Base-by-base conservation (phyloP, 1,140 invertebrate species). In the Drosophila pruinosa region DNA sequence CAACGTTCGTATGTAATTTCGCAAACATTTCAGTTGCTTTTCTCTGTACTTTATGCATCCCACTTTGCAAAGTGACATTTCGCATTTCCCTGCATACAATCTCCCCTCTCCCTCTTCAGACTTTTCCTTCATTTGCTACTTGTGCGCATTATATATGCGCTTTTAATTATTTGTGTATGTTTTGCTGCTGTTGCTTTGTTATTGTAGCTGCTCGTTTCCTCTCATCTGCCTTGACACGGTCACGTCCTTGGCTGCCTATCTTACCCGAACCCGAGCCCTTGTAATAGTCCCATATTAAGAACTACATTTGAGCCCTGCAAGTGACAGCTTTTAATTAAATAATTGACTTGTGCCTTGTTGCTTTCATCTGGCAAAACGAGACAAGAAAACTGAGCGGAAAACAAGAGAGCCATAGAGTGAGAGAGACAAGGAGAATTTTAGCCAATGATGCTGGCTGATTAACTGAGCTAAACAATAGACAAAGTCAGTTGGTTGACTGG, bases 261-360 rank as follows among this genome's bases (percentile, higher is more conserved):
- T 17, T 19, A 2, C 14, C 34, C 14, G 1, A 15, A 7, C n/a
- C 21, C 22, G 5, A 47, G n/a, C n/a, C 41, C n/a, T 53, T 19
- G 24, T 22, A 12, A 34, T n/a, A 34, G n/a, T 34, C 24, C 34
- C 63, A 72, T 59, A 81, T 81, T 71, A 78, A 59, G 52, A 57
- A 71, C 41, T 26, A 45, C 52, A 75, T 79, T 52, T 34, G 54
- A 58, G 56, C 12, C 34, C 10, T 64, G 74, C 70, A 67, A 77
- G 62, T 79, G 80, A 85, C 80, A 85, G 80, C 80, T 70, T 85
- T 85, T 85, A 85, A 85, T 85, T 85, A 86, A 82, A 81, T 86
- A 86, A 86, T 81, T 86, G 74, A 78, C 81, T 88, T 64, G 43
- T 72, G 43, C 39, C 41, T 59, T 67, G 59, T 57, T 67, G 70